Evolutionary conservation across 2,888 invertebrate species (phyloP), one percentile per base, ranked within the genome.

Genomic region (Anaspis maculata): DNA sequence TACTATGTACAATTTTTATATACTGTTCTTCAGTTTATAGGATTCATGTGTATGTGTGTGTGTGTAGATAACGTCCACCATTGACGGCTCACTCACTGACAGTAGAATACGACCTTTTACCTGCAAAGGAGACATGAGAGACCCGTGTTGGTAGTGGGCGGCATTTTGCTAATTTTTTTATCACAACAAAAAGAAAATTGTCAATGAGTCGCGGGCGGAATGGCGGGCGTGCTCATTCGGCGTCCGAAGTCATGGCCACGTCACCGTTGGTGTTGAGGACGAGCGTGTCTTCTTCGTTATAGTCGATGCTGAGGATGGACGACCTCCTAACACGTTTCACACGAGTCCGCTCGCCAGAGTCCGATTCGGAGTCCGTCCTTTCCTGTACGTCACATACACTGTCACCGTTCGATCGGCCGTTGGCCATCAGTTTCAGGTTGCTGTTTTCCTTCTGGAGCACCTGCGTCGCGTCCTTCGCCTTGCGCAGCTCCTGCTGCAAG

Each of bases 401-500:
- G 41, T 43, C 43, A 45, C 48, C 45, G 42, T 49, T 48, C 33
- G 48, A 45, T 25, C 39, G 35, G 21, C 40, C 42, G 31, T 46
- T 38, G 28, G 43, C 46, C 26, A 43, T 46, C 51, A 45, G 45
- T 51, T 54, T 59, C 37, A 62, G 51, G 34, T 54, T 49, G 49
- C 55, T 52, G 42, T 60, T 66, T 47, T 79, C 83, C 49, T 76
- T 76, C 50, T 81, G 79, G 21, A 82, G 62, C n/a, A 68, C 62
- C 31, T 71, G 70, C 25, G 52, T 45, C 13, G 49, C 44, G 46
- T 86, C 84, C 51, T 83, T 81, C 7, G 86, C 75, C 52, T 89
- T 87, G 37, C 89, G 79, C 39, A 96, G 69, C 67, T 96, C 92
- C 62, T 91, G 89, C 59, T 96, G 95, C 39, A 96, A 73, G 67